Evolutionary conservation across 1,140 invertebrate species (phyloP), one percentile per base, ranked within the genome.

Genomic region (Cydia splendana): DNA sequence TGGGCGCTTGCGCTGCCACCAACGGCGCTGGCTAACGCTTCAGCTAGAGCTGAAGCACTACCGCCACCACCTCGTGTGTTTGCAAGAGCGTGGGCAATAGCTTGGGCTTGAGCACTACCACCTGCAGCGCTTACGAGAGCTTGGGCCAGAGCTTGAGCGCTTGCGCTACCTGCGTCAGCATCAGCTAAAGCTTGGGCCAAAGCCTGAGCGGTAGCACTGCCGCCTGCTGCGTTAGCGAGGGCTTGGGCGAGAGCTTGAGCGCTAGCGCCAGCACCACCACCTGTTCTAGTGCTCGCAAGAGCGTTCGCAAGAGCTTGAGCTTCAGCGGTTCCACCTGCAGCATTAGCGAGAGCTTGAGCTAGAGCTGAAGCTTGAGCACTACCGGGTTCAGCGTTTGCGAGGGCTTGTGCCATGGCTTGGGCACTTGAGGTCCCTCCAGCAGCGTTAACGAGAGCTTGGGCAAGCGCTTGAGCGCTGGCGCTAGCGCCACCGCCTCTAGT

Each of bases 41-140:
- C 65, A 67, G 65, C 65, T 38, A 67, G 13, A 67, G 65, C 65
- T 67, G 28, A 34, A 12, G 65, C 65, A 30, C 28, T 34, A 34
- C 65, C 65, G 7, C 65, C 28, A 12, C 7, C 20, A 62, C 18
- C 2, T 62, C 45, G 2, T 48, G 45, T 18, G 51, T 53, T 53
- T 53, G 51, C 51, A 12, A 53, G 20, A 9, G 62, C 62, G 13
- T 65, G 20, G 24, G 62, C 62, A 28, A 65, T 28, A 13, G 62
- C 62, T 24, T 65, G 20, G 6, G 62, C 51, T 18, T 53, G 51
- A 18, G 51, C 51, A 18, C 51, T 53, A 18, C 51, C 51, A 1
- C 51, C 51, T 53, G 51, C 51, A 9, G 51, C 51, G n/a, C 2
- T 53, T n/a, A 53, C 51, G 15, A 53, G 51, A 53, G 51, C 6